These are phyloP conservation scores for Eupelmus urozonus DNA, from an alignment of 2,888 invertebrate species.

Conservation along the genomic window DNA sequence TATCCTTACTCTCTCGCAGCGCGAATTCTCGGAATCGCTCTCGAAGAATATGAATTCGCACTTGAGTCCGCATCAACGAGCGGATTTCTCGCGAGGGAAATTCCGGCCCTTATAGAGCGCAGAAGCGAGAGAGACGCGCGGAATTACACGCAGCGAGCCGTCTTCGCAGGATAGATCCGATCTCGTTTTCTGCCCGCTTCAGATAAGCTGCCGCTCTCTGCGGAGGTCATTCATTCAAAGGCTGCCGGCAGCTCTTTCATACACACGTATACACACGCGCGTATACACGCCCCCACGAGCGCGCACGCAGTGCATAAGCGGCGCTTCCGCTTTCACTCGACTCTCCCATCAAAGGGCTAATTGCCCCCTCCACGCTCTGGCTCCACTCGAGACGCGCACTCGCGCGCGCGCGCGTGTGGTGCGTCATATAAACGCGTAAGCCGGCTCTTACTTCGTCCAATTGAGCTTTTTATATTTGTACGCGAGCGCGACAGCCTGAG, in stretches of 20 bases:
- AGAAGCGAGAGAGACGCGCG: background rate
- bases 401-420: background rate
- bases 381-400: background rate
- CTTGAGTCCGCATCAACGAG: slow-evolving; percentile 1
- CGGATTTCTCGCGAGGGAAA: slow-evolving; percentile 7
- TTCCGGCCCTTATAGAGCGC: background rate
- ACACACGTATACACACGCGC: slow-evolving; percentile 26
- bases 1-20: no score
- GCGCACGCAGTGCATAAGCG: slow-evolving; percentile 20
- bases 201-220: slow-evolving; percentile 32
- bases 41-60: slow-evolving; percentile 13
- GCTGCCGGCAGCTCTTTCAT: slow-evolving; percentile 31
- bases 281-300: slow-evolving; percentile 1
- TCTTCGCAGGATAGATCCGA: slow-evolving; percentile 43
- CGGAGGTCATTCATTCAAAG: slow-evolving; percentile 37
- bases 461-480: slow-evolving; percentile 46
- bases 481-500: no score
- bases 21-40: background rate
- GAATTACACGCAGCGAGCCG: slow-evolving; percentile 40
- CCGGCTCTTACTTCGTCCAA: slow-evolving; percentile 35
- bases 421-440: background rate
- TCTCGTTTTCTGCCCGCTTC: slow-evolving; percentile 1
- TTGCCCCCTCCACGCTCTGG: slow-evolving; percentile 16
- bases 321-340: slow-evolving; percentile 53
- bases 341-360: slow-evolving; percentile 54